phyloP scores from a whole-genome alignment of 2,888 invertebrate species.

The Chaitophorus viminalis region DNA sequence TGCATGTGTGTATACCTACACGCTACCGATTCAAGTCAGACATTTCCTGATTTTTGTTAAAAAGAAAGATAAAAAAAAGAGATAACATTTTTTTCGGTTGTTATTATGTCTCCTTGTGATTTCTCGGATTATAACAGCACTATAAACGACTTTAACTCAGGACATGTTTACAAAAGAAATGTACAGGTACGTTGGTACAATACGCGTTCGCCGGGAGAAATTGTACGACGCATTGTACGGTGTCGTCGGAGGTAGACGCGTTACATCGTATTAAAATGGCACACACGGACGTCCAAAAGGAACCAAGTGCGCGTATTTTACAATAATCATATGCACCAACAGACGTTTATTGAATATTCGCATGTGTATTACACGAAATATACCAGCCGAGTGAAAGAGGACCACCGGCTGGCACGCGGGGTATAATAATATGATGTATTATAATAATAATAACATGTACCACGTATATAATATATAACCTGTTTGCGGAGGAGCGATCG shows the following conservation, averaged over 20 bases:
- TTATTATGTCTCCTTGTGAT: background rate
- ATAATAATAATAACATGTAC: background rate
- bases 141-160: background rate
- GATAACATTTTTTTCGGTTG: background rate
- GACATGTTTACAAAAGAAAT: conserved; percentile 13
- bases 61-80: background rate
- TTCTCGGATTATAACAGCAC: background rate
- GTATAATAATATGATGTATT: background rate
- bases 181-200: background rate
- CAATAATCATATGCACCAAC: background rate
- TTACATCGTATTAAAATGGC: background rate
- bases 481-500: conserved; percentile 49
- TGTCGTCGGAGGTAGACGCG: background rate
- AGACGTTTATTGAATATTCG: background rate
- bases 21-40: conserved; percentile 16
- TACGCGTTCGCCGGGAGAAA: background rate
- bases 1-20: background rate
- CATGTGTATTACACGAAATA: background rate
- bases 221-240: background rate
- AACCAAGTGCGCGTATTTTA: background rate
- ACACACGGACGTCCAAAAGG: background rate
- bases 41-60: conserved; percentile 41
- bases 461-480: too few relatives aligned
- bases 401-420: conserved; percentile 45
- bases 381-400: conserved; percentile 20